phyloP scores from a whole-genome alignment of 2,797 vertebrate species.

The Tolypeutes matacus region DNA sequence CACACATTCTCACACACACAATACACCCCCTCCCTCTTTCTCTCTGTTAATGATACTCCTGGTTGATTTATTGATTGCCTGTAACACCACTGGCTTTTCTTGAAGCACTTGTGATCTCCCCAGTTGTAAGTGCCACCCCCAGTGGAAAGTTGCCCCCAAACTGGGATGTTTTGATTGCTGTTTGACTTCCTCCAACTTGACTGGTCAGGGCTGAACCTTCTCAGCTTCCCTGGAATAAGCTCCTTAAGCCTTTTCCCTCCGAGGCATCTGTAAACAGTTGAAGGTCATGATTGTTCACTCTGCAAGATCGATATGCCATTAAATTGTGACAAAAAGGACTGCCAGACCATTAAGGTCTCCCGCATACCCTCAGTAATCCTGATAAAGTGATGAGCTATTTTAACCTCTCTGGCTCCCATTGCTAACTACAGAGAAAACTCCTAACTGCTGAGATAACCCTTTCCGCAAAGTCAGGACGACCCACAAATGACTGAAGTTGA shows the following conservation, averaged over 20 bases:
- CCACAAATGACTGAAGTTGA: constrained; percentile 63
- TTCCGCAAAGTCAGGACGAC: constrained; percentile 75
- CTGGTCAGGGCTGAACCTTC: constrained; percentile 69
- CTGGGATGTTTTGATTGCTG: constrained; percentile 70
- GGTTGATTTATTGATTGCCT: constrained; percentile 85
- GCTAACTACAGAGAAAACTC: constrained; percentile 71
- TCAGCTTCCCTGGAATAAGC: constrained; percentile 77
- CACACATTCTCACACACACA: not conserved
- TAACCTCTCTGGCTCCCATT: constrained; percentile 79
- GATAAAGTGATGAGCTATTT: constrained; percentile 87
- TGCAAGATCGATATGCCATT: constrained; percentile 88
- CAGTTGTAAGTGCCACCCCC: constrained; percentile 71
- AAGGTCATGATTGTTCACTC: constrained; percentile 88
- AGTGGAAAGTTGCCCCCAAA: constrained; percentile 76
- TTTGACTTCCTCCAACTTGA: constrained; percentile 66
- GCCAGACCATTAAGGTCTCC: constrained; percentile 86
- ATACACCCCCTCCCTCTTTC: not conserved
- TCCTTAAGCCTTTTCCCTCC: constrained; percentile 85
- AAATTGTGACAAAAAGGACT: constrained; percentile 88
- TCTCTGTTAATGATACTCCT: constrained; percentile 80
- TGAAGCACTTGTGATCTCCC: constrained; percentile 75
- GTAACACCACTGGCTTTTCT: constrained; percentile 74
- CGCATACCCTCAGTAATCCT: constrained; percentile 85
- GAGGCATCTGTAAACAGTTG: constrained; percentile 86
- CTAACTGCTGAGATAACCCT: constrained; percentile 59